Percentiles rank a stretch among this genome's conserved stretches.
Evolutionary conservation across 2,797 vertebrate species (phyloP).

Genomic region (Delichon dasypus): DNA sequence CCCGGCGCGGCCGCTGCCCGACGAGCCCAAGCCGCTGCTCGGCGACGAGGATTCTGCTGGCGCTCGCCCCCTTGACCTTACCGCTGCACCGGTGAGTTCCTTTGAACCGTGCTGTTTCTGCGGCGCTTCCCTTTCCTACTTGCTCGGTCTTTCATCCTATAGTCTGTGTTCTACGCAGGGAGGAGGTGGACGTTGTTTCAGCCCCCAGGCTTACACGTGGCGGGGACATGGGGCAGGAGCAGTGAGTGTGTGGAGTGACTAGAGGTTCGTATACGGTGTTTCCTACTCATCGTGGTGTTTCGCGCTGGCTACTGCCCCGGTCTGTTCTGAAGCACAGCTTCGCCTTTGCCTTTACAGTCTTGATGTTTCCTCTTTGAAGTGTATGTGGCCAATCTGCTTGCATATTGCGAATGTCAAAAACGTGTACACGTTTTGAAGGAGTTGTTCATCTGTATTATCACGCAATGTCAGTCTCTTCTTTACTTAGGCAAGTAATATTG

Average conservation of each 20-base stretch:
- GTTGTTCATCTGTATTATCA: no score
- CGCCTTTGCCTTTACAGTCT: neutral
- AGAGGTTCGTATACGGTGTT: no score
- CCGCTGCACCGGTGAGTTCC: no score
- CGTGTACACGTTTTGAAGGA: no score
- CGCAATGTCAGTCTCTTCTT: accelerated
- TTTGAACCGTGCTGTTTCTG: no score
- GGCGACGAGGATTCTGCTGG: no score
- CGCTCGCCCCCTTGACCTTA: no score
- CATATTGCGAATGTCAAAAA: accelerated
- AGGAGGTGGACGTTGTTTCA: no score
- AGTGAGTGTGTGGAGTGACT: no score
- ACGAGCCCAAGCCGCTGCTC: no score
- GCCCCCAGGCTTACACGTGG: accelerated
- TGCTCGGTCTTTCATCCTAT: accelerated
- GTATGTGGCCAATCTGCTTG: neutral
- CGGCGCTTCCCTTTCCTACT: no score
- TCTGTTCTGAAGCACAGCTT: neutral
- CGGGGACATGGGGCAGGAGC: no score
- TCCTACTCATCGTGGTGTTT: accelerated
- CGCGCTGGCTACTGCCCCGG: accelerated
- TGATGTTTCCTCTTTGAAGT: neutral
- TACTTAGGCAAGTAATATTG: accelerated
- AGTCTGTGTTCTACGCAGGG: neutral
- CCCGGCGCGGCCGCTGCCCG: neutral